These are phyloP conservation scores for Brachyistius frenatus DNA, from an alignment of 2,113 vertebrate genomes.

Conservation along the genomic window DNA sequence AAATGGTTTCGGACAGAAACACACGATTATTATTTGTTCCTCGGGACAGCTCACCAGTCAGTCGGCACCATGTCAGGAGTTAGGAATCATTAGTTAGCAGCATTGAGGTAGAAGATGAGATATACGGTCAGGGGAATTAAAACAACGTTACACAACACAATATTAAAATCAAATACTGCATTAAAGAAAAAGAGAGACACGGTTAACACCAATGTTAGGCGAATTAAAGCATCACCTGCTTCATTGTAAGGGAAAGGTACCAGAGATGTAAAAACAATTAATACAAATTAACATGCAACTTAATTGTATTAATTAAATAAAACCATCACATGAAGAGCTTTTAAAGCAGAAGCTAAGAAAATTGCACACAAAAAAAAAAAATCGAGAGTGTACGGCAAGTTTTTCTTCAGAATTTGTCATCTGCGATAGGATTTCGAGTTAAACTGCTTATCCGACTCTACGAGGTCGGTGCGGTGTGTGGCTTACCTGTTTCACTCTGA, in stretches of 20 bases:
- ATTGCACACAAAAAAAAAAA: background rate
- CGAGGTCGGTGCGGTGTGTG: slow-evolving; percentile 41
- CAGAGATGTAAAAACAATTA: background rate
- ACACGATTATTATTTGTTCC: slow-evolving; percentile 14
- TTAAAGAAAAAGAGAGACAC: background rate
- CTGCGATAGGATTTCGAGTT: background rate
- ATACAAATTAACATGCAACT: slow-evolving; percentile 12
- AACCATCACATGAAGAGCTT: background rate
- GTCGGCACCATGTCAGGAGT: slow-evolving; percentile 73
- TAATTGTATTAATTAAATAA: background rate
- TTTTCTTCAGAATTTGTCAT: too few species aligned
- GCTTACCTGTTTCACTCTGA: slow-evolving; percentile 84
- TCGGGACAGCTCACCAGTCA: slow-evolving; percentile 78
- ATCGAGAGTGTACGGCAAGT: background rate
- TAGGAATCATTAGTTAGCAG: slow-evolving; percentile 75
- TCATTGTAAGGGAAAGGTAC: background rate
- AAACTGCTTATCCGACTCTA: background rate
- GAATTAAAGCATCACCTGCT: background rate
- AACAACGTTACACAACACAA: slow-evolving; percentile 26
- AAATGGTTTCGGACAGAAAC: slow-evolving; percentile 15
- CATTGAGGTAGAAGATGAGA: slow-evolving; percentile 66
- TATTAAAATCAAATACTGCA: background rate
- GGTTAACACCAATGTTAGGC: slow-evolving; percentile 1
- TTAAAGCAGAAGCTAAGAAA: background rate
- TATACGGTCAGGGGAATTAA: slow-evolving; percentile 54